Base-by-base conservation (phyloP, 2,888 invertebrate species). In the Dolomedes plantarius region DNA sequence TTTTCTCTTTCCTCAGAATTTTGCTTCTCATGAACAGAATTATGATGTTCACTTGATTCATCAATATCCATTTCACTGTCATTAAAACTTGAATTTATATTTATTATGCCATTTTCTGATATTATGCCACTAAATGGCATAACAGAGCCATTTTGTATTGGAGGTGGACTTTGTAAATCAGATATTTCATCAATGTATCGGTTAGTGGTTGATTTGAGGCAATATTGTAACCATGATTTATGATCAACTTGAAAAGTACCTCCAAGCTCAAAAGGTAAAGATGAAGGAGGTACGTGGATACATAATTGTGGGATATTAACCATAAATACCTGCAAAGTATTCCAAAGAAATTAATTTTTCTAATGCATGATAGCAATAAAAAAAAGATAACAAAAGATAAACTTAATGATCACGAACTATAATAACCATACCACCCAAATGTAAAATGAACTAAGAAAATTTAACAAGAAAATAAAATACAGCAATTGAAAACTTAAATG, bases 241-340 rank as follows among this genome's bases (percentile, higher is more conserved):
- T 98, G 98, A 93, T 97, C 95, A 90, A 96, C 94, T 1, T 88
- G 87, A 91, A 96, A 94, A 90, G 94, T 94, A 89, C 98, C 98
- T 90, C 98, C 98, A 90, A 98, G 94, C 91, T 95, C 95, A 89
- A 93, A 93, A 89, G 98, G 98, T 92, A 98, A 93, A 90, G 96
- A 95, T 91, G 95, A 95, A 90, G 94, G 93, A 79, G 98, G 97
- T 91, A 98, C 96, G 94, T 98, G 98, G 90, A 94, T 93, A 89
- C 94, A 94, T 89, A 98, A 93, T 91, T 92, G 90, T 86, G 96
- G 95, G 91, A 96, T 94, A 91, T 95, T 97, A 90, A 98, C 97
- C 31, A 98, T 98, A 92, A 96, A 98, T 88, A 98, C 92, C 92
- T 92, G 89, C 3, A 75, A 75, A 23, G 31, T 32, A 23, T 28